phyloP scores from a whole-genome alignment of 2,113 vertebrate species.

The Talpa occidentalis region DNA sequence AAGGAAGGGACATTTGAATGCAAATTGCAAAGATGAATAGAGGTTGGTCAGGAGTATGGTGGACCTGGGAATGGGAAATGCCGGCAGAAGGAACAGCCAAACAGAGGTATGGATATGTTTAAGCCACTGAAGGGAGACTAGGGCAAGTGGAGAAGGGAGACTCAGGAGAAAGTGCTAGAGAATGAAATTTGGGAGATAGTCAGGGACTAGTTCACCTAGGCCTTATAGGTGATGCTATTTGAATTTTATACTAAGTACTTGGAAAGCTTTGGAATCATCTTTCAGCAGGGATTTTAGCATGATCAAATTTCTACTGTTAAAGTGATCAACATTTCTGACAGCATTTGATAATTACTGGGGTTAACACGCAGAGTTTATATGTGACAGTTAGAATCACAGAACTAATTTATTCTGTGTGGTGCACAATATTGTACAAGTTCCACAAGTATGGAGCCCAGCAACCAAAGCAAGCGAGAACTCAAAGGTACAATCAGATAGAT shows the following conservation, averaged over 20 bases:
- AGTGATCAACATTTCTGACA: conserved; percentile 1
- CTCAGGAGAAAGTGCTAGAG: background rate
- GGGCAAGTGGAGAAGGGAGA: background rate
- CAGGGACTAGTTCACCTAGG: background rate
- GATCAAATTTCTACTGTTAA: background rate
- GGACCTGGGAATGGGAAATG: fast-evolving
- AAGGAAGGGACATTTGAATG: background rate
- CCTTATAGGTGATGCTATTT: background rate
- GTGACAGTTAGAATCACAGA: background rate
- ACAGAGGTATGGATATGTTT: background rate
- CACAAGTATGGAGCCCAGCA: background rate
- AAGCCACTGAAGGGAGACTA: background rate
- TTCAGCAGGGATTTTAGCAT: background rate
- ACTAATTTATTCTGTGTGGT: background rate
- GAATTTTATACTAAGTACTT: background rate
- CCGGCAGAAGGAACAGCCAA: background rate
- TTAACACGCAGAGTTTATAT: background rate
- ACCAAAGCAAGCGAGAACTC: background rate
- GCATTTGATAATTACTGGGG: background rate
- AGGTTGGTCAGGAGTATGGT: background rate
- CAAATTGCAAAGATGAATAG: background rate
- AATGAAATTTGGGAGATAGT: background rate
- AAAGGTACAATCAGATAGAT: background rate
- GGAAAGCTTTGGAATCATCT: background rate
- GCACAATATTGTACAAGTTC: background rate